Percentiles rank a stretch among this genome's conserved stretches.
Evolutionary conservation across 2,113 vertebrate species (phyloP).

Genomic region (Varanus salvator): DNA sequence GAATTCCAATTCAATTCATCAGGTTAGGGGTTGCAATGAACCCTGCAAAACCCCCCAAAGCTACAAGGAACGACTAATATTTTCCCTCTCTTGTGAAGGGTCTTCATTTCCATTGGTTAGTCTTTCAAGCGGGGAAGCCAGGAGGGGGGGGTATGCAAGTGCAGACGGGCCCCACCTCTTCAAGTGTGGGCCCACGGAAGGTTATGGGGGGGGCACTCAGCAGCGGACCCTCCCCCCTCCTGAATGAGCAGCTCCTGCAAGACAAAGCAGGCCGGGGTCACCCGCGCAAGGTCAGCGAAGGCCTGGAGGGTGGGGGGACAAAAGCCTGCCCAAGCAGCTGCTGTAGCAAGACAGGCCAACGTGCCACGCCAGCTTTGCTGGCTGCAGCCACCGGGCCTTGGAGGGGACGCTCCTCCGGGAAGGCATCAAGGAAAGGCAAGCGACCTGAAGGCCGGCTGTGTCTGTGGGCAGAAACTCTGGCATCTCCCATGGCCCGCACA

Average conservation of each 20-base stretch:
- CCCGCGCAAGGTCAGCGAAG: slow-evolving; percentile 82
- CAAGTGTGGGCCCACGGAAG: slow-evolving; percentile 70
- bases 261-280: slow-evolving; percentile 75
- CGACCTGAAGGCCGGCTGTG: no score
- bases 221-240: slow-evolving; percentile 75
- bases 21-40: neutral
- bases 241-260: slow-evolving; percentile 76
- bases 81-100: slow-evolving; percentile 5
- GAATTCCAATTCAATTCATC: no score
- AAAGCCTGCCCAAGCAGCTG: slow-evolving; percentile 72
- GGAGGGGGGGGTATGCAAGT: neutral
- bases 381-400: neutral
- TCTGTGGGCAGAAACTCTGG: no score
- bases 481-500: no score
- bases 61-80: slow-evolving; percentile 13
- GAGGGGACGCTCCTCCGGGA: neutral
- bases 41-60: neutral
- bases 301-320: slow-evolving; percentile 77
- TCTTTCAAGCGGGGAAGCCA: slow-evolving; percentile 48
- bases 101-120: slow-evolving; percentile 37
- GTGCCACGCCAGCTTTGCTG: no score
- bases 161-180: neutral
- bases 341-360: slow-evolving; percentile 64
- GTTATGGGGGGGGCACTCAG: slow-evolving; percentile 78
- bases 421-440: neutral